These are phyloP conservation scores for Sphinx pinastri DNA, from an alignment of 2,888 invertebrate genomes.

Conservation along the genomic window DNA sequence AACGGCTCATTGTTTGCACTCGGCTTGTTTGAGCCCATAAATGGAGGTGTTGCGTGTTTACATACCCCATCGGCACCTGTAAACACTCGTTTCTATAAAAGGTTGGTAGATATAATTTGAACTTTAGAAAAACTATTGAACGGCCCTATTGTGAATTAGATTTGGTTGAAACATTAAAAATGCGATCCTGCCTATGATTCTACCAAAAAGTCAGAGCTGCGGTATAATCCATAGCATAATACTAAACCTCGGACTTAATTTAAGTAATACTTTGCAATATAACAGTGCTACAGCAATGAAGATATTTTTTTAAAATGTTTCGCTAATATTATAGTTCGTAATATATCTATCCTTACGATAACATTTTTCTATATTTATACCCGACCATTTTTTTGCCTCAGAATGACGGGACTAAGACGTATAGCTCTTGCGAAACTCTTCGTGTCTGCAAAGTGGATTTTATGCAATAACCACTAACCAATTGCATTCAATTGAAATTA, in stretches of 20 bases:
- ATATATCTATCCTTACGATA: too few species aligned
- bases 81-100: conserved; percentile 23
- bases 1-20: conserved; percentile 37
- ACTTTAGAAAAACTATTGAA: background rate
- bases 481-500: conserved; percentile 7
- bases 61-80: conserved; percentile 42
- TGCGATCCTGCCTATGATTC: too few species aligned
- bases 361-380: too few species aligned
- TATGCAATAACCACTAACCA: conserved; percentile 18
- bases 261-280: too few species aligned
- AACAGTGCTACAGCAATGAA: too few species aligned
- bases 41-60: conserved; percentile 43
- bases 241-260: too few species aligned
- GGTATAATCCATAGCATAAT: too few species aligned
- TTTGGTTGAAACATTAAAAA: too few species aligned
- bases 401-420: background rate
- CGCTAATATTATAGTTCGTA: too few species aligned
- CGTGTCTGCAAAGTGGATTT: conserved; percentile 6
- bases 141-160: background rate
- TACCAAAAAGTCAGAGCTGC: too few species aligned
- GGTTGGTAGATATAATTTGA: conserved; percentile 12
- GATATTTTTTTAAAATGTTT: too few species aligned
- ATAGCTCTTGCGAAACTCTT: conserved; percentile 7
- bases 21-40: conserved; percentile 47
- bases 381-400: too few species aligned